A percentile compares a stretch with the other conserved stretches of the same genome.
Conservation (phyloP, 2,113 vertebrate genomes). For the Cavia porcellus region DNA sequence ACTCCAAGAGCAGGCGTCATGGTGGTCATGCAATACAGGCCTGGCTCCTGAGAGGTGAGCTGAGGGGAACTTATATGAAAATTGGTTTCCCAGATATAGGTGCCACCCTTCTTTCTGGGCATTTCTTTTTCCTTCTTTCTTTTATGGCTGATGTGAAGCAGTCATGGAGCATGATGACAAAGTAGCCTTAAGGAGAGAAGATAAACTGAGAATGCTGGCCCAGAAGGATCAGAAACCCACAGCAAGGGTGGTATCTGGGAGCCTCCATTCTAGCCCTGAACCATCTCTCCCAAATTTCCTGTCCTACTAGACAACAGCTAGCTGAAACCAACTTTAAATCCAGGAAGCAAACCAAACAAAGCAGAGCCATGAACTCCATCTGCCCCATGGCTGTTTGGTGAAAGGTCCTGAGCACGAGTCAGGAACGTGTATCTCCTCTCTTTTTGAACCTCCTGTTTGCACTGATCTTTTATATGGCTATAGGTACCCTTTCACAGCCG, state of each 20-base stretch:
- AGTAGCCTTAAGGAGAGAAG: neutral
- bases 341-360: neutral
- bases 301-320: neutral
- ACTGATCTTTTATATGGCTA: neutral
- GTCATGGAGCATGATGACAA: neutral
- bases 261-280: neutral
- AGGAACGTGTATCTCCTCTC: neutral
- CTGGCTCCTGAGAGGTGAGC: neutral
- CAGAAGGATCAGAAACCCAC: neutral
- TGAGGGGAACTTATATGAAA: neutral
- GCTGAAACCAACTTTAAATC: neutral
- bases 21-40: neutral
- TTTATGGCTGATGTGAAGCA: neutral
- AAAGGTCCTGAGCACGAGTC: neutral
- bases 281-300: neutral
- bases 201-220: neutral
- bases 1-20: rapidly evolving
- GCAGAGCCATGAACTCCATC: neutral
- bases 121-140: neutral
- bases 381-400: too few species aligned
- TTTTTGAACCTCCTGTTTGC: neutral
- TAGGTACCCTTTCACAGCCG: neutral
- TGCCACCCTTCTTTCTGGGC: neutral
- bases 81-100: neutral
- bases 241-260: neutral